A percentile compares a stretch with the other conserved stretches of the same genome.
These are phyloP conservation scores for Chunga burmeisteri DNA, from an alignment of 2,113 vertebrate genomes.

Conservation along the genomic window DNA sequence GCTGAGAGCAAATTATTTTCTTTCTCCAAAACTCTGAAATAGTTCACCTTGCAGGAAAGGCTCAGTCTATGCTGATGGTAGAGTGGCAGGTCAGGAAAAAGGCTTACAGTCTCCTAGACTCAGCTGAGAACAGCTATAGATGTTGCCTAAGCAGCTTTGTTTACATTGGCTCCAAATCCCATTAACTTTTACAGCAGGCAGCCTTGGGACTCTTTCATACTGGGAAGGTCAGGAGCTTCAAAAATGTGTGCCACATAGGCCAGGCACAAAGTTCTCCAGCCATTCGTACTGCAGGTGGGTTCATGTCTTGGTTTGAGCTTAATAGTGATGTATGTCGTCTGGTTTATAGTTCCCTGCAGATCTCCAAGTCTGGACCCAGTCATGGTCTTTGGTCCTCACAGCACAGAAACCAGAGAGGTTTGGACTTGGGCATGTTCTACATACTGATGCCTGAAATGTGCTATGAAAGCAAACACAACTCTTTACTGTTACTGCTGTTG, in stretches of 20 bases:
- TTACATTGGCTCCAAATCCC: background rate
- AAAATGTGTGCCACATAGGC: background rate
- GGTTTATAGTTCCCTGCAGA: background rate
- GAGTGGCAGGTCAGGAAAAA: background rate
- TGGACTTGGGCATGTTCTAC: background rate
- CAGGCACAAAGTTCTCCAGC: background rate
- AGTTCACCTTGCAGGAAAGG: background rate
- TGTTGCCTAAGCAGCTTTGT: background rate
- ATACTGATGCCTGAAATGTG: background rate
- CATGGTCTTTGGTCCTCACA: background rate
- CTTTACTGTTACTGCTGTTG: background rate
- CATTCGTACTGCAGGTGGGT: background rate
- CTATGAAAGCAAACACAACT: background rate
- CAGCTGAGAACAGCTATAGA: background rate
- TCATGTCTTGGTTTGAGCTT: background rate
- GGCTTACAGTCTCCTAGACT: background rate
- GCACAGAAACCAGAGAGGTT: background rate
- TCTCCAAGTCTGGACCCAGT: background rate
- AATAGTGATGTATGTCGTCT: background rate
- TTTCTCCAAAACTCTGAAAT: background rate
- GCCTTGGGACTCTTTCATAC: background rate
- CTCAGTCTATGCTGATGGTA: background rate
- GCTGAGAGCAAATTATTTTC: background rate
- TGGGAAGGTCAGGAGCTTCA: background rate
- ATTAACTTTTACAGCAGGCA: background rate